Evolutionary conservation across 2,888 invertebrate species (phyloP).

Genomic region (Conchocele bisecta): DNA sequence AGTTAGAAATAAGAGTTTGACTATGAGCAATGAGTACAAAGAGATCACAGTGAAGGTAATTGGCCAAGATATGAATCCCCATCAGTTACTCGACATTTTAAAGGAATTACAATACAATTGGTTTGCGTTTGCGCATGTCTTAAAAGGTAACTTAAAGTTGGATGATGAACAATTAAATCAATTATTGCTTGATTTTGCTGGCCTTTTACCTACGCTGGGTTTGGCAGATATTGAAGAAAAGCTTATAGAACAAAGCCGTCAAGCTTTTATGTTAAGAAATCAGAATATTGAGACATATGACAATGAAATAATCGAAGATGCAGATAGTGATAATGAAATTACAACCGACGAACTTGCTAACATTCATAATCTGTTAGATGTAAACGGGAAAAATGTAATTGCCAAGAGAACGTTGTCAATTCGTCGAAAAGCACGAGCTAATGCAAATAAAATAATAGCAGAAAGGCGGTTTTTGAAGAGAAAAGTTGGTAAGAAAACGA

Average conservation of each 20-base stretch:
- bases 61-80: conserved; percentile 19
- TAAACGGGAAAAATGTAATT: no score
- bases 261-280: conserved; percentile 15
- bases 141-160: conserved; percentile 8
- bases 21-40: conserved; percentile 15
- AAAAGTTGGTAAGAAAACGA: conserved; percentile 9
- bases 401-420: conserved; percentile 12
- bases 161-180: conserved; percentile 22
- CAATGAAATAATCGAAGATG: neutral
- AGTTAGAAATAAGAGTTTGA: no score
- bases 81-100: conserved; percentile 19
- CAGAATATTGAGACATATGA: conserved; percentile 10
- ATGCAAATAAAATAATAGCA: conserved; percentile 16
- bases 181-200: conserved; percentile 20
- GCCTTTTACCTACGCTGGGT: conserved; percentile 16
- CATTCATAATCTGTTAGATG: no score
- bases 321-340: no score
- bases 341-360: no score
- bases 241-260: conserved; percentile 19
- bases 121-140: conserved; percentile 12
- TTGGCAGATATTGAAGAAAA: conserved; percentile 19
- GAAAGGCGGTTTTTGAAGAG: conserved; percentile 18
- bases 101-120: conserved; percentile 9
- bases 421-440: conserved; percentile 14
- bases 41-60: conserved; percentile 5